Conservation (phyloP, 2,797 vertebrate genomes). For the Protosalanx chinensis region DNA sequence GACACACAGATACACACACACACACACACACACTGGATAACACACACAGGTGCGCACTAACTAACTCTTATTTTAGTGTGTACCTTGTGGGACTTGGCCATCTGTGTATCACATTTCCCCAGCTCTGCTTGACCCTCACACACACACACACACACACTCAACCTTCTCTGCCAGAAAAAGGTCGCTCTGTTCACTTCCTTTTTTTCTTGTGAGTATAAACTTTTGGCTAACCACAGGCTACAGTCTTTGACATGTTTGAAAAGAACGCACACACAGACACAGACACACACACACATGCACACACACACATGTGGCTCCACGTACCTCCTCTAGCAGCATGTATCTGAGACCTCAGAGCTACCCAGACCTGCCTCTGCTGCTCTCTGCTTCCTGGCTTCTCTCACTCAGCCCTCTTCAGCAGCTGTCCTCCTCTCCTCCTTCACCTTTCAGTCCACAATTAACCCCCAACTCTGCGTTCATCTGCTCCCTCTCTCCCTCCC, state of each 20-base stretch:
- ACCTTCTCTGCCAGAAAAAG: background rate
- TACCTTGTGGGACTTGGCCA: background rate
- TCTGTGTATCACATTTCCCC: background rate
- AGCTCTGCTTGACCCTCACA: background rate
- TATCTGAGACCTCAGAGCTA: too few species aligned
- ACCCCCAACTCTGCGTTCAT: background rate
- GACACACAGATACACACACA: constrained; percentile 1
- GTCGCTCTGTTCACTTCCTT: background rate
- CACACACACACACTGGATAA: background rate
- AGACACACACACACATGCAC: too few species aligned
- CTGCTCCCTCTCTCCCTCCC: too few species aligned
- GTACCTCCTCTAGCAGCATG: too few species aligned
- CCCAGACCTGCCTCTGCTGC: background rate
- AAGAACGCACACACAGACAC: too few species aligned
- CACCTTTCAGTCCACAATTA: background rate
- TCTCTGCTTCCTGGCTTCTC: background rate
- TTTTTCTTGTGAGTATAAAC: too few species aligned
- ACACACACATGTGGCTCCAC: too few species aligned
- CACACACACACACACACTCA: background rate
- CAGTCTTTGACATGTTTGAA: too few species aligned
- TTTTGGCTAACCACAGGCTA: too few species aligned
- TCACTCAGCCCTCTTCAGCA: background rate
- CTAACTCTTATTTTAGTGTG: background rate
- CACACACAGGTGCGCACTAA: background rate
- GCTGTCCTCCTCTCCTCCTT: background rate